Conservation (phyloP, 2,888 invertebrate genomes). For the Drosophila setosimentum region DNA sequence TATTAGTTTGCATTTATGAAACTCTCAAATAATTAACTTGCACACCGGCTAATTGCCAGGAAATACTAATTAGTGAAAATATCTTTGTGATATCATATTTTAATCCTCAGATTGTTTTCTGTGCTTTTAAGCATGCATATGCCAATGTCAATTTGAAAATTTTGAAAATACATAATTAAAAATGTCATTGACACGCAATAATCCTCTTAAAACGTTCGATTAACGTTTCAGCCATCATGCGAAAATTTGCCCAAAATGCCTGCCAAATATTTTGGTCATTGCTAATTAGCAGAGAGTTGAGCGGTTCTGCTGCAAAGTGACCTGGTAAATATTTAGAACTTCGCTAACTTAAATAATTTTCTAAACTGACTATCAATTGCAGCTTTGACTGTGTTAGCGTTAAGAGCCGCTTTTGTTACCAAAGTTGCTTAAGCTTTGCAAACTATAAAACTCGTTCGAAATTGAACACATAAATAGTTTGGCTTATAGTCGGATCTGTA, state of each 20-base stretch:
- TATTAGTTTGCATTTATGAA: background rate
- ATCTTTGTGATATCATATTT: slow-evolving; percentile 23
- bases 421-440: slow-evolving; percentile 43
- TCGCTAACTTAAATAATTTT: slow-evolving; percentile 8
- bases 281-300: slow-evolving; percentile 63
- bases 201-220: slow-evolving; percentile 51
- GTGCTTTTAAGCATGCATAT: slow-evolving; percentile 43
- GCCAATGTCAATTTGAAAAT: slow-evolving; percentile 21
- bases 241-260: slow-evolving; percentile 10
- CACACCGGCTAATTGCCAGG: slow-evolving; percentile 23
- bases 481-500: background rate
- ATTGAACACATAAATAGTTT: slow-evolving; percentile 22
- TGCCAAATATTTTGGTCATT: slow-evolving; percentile 27
- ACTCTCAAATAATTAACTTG: slow-evolving; percentile 14
- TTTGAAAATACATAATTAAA: slow-evolving; percentile 14
- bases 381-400: slow-evolving; percentile 52
- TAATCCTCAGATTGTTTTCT: slow-evolving; percentile 41
- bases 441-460: slow-evolving; percentile 25
- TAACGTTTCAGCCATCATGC: slow-evolving; percentile 9
- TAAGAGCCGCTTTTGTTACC: slow-evolving; percentile 29
- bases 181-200: slow-evolving; percentile 38
- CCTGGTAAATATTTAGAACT: slow-evolving; percentile 28
- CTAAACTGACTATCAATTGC: slow-evolving; percentile 45
- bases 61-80: slow-evolving; percentile 53
- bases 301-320: slow-evolving; percentile 8